These are phyloP conservation scores for Bagarius yarrelli DNA, from an alignment of 2,113 vertebrate genomes.

Conservation along the genomic window DNA sequence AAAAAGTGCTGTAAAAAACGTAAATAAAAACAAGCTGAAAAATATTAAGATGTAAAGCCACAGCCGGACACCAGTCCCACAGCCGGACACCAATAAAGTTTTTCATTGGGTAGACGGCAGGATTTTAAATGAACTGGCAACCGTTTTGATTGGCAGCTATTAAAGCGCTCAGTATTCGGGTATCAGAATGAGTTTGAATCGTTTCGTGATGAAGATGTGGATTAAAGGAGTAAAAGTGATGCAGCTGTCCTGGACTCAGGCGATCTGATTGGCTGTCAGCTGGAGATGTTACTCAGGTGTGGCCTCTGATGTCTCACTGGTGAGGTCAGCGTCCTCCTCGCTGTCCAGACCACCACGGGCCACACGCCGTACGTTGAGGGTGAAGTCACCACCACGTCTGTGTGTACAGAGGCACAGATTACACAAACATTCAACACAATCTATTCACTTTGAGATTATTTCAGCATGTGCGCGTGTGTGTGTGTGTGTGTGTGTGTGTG, in stretches of 20 bases:
- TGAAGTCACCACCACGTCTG: conserved; percentile 67
- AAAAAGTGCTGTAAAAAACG: too few relatives aligned
- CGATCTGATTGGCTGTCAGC: neutral
- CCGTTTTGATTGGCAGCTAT: neutral
- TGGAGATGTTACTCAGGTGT: conserved; percentile 58
- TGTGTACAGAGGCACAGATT: neutral
- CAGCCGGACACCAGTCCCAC: neutral
- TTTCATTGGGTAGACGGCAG: neutral
- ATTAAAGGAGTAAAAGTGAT: neutral
- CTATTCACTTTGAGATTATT: neutral
- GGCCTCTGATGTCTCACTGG: conserved; percentile 53
- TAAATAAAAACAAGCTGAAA: too few relatives aligned
- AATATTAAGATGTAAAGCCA: too few relatives aligned
- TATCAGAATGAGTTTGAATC: too few relatives aligned
- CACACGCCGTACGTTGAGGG: conserved; percentile 51
- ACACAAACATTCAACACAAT: neutral
- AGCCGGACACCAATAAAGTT: neutral
- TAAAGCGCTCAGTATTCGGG: too few relatives aligned
- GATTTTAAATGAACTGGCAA: neutral
- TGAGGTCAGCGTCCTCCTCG: conserved; percentile 65
- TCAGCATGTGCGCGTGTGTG: neutral
- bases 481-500: too few relatives aligned
- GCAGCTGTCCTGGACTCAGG: too few relatives aligned
- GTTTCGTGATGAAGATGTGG: neutral
- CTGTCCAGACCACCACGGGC: conserved; percentile 64